Evolutionary conservation across 1,140 invertebrate genomes (phyloP), one percentile per base, ranked within the genome.

Genomic region (Camponotus vicinus): DNA sequence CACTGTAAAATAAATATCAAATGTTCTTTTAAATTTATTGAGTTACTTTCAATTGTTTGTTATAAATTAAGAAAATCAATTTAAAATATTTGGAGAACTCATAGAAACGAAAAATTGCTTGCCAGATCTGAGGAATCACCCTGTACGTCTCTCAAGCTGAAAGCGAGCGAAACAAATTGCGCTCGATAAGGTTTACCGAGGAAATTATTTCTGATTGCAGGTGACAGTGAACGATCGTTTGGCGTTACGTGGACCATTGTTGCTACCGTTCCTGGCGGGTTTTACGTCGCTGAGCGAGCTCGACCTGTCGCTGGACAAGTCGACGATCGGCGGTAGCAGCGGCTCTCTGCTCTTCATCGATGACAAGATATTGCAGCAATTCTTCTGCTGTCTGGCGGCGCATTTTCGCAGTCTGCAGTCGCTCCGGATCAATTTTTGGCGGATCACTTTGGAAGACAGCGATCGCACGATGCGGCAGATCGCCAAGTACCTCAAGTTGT

Each of bases 271-370:
- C 90, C 92, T 96, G 13, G 92, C 94, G 0, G 95, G 95, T 13
- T 96, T 96, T 87, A 95, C 95, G 4, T 94, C 94, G 11, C 92
- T 96, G 11, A 95, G 95, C 85, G 95, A 96, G 86, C 91, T 96
- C 0, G 95, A 96, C 63, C 90, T 96, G 9, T 95, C 95, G 13
- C 90, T 95, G 59, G 94, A 95, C 83, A 94, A 95, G 75, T 93
- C 92, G 0, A 92, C 93, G n/a, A 92, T 93, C 77, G 94, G 94
- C 7, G 92, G 90, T 13, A 93, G 88, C 75, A 93, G 91, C 59
- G 91, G 92, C n/a, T 93, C 94, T 3, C 87, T 95, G 15, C 77
- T 93, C 15, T 93, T 95, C 85, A 94, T 96, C 86, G 95, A 96
- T 88, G 95, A 96, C 86, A 95, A 95, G 69, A 94, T 94, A 9